Conservation (phyloP, 2,113 vertebrate species). For the Carollia perspicillata region DNA sequence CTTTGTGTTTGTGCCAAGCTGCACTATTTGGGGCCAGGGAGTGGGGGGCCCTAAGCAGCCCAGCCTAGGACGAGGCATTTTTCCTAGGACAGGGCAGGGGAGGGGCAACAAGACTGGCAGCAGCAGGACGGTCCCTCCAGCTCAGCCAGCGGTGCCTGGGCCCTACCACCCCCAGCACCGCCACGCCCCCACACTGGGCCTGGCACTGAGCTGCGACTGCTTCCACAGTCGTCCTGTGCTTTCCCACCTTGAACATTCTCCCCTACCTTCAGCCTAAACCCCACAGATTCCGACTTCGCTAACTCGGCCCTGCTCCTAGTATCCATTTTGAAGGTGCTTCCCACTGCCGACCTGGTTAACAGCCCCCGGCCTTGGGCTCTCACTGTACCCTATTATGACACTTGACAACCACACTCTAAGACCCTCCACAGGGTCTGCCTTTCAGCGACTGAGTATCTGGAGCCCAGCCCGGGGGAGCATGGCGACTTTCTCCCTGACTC, state of each 20-base stretch:
- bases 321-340: neutral
- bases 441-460: rapidly evolving
- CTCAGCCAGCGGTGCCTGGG: neutral
- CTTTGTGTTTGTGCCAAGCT: neutral
- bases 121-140: neutral
- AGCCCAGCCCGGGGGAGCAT: neutral
- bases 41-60: neutral
- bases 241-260: neutral
- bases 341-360: neutral
- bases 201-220: neutral
- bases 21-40: neutral
- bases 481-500: neutral
- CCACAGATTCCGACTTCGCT: neutral
- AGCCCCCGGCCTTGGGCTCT: neutral
- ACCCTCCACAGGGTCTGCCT: neutral
- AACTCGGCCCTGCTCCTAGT: neutral
- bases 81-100: neutral
- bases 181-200: no score
- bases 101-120: neutral
- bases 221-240: neutral
- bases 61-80: neutral
- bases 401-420: neutral
- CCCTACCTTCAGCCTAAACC: neutral
- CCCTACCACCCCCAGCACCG: rapidly evolving
- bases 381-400: neutral